Conservation (phyloP, 2,888 invertebrate species). For the Drosophila paucipuncta region DNA sequence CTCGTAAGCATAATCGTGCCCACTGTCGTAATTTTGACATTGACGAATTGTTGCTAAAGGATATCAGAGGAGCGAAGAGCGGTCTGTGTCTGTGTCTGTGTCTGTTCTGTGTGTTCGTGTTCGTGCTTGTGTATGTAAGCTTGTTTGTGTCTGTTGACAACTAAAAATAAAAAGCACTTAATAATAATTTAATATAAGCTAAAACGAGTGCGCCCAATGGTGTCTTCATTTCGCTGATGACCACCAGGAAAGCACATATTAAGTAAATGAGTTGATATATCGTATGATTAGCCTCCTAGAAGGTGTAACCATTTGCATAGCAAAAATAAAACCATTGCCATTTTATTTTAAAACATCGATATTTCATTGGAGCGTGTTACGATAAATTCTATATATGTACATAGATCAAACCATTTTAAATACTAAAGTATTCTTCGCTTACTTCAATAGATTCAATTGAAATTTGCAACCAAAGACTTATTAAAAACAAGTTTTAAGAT, state of each 20-base stretch:
- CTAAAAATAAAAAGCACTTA: constrained; percentile 68
- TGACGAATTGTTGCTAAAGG: constrained; percentile 70
- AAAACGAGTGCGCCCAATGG: constrained; percentile 29
- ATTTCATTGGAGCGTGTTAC: background rate
- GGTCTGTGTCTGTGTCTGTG: background rate
- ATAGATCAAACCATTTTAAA: background rate
- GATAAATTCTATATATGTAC: background rate
- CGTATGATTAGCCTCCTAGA: background rate
- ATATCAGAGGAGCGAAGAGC: constrained; percentile 28
- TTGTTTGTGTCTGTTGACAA: constrained; percentile 32
- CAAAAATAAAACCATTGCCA: background rate
- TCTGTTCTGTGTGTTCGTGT: background rate
- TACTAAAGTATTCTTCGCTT: background rate
- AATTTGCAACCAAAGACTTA: background rate
- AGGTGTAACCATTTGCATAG: background rate
- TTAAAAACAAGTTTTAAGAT: background rate
- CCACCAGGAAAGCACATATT: background rate
- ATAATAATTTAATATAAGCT: constrained; percentile 65
- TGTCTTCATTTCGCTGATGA: constrained; percentile 9
- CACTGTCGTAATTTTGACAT: constrained; percentile 72
- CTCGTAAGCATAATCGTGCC: constrained; percentile 53
- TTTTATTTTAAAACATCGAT: background rate
- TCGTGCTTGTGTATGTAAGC: background rate
- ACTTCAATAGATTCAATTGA: background rate
- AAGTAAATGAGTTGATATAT: background rate